phyloP scores from a whole-genome alignment of 37 sponge, comb jelly and placozoan genomes.

The Corticium candelabrum region DNA sequence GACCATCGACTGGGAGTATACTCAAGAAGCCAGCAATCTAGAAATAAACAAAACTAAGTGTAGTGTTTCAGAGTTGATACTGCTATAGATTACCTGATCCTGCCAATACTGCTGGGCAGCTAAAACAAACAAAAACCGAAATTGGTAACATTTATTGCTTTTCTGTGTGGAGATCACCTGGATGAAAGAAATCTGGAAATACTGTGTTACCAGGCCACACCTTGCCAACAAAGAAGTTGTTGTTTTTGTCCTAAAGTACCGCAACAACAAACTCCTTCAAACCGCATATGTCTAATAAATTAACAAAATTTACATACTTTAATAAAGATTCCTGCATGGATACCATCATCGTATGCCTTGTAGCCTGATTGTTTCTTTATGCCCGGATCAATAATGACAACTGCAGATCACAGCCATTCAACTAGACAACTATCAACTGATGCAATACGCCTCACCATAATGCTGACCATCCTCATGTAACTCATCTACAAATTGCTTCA shows the following conservation, averaged over 20 bases:
- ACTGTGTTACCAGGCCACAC: conserved; percentile 72
- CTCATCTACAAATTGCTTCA: conserved; percentile 43
- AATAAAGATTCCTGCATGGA: conserved; percentile 51
- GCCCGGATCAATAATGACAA: conserved; percentile 83
- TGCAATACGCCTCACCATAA: no score
- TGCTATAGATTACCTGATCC: conserved; percentile 38
- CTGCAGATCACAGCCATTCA: conserved; percentile 30
- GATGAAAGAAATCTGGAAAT: conserved; percentile 79
- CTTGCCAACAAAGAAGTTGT: conserved; percentile 46
- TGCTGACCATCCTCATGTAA: conserved; percentile 64
- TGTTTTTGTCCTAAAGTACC: conserved; percentile 26
- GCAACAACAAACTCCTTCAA: not conserved
- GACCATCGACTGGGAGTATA: conserved; percentile 65
- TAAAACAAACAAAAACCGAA: not conserved
- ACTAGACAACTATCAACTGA: no score
- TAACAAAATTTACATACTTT: conserved; percentile 20
- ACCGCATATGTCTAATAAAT: not conserved
- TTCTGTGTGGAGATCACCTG: no score
- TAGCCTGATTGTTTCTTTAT: conserved; percentile 44
- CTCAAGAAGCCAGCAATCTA: conserved; percentile 43
- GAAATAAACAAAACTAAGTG: not conserved
- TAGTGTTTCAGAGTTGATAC: no score
- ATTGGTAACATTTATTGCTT: no score
- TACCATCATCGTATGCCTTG: conserved; percentile 55
- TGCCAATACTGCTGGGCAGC: conserved; percentile 51